phyloP scores from a whole-genome alignment of 2,888 invertebrate species.

The Disparrhopalites patrizii region DNA sequence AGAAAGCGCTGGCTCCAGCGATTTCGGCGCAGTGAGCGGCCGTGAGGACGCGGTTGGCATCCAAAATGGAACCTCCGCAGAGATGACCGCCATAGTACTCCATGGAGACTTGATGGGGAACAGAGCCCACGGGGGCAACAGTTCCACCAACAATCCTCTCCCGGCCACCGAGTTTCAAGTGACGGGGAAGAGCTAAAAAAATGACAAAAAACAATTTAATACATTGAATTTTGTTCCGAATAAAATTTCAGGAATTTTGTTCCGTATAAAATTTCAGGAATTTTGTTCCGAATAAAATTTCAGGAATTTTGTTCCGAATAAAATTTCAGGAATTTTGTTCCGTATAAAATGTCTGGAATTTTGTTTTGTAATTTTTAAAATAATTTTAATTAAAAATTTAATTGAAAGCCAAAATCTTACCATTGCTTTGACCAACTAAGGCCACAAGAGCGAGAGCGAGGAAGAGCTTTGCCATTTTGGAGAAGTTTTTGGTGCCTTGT shows the following conservation, averaged over 20 bases:
- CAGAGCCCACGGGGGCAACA: background rate
- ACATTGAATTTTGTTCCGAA: background rate
- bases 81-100: constrained; percentile 11
- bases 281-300: too few species aligned
- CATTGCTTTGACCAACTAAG: background rate
- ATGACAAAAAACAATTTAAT: background rate
- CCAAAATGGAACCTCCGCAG: constrained; percentile 27
- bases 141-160: constrained; percentile 25
- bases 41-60: constrained; percentile 10
- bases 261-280: too few species aligned
- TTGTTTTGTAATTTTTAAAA: background rate
- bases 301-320: too few species aligned
- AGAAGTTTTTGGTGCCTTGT: too few species aligned
- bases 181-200: constrained; percentile 7
- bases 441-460: constrained; percentile 11
- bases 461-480: constrained; percentile 20
- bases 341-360: background rate
- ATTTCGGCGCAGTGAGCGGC: constrained; percentile 23
- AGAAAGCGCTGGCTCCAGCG: background rate
- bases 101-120: constrained; percentile 24
- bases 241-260: too few species aligned
- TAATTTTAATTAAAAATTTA: background rate
- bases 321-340: too few species aligned
- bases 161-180: background rate
- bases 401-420: background rate